A percentile compares a stretch with the other conserved stretches of the same genome.
Conservation (phyloP, 2,797 vertebrate genomes). For the Alauda arvensis region DNA sequence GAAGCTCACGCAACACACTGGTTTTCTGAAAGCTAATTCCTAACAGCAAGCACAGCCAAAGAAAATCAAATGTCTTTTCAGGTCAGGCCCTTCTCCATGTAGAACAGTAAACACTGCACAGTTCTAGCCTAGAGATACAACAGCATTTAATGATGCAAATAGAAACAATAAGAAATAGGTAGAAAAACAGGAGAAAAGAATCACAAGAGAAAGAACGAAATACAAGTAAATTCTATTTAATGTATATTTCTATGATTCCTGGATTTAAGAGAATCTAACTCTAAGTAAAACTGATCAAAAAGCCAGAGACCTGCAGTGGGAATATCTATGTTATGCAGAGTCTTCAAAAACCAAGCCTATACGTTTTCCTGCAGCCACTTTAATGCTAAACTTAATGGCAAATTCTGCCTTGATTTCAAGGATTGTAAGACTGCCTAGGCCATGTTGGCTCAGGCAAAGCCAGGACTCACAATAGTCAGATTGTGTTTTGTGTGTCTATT, state of each 20-base stretch:
- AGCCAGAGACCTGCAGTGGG: background rate
- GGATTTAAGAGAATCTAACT: background rate
- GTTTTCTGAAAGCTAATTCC: background rate
- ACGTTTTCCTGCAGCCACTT: background rate
- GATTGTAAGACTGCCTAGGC: background rate
- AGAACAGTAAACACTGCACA: background rate
- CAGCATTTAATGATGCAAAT: background rate
- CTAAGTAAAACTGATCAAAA: background rate
- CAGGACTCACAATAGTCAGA: too few relatives aligned
- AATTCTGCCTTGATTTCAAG: background rate
- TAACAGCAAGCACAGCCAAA: background rate
- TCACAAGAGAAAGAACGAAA: background rate
- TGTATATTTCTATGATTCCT: background rate
- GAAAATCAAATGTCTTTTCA: background rate
- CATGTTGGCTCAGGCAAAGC: background rate
- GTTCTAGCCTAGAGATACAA: background rate
- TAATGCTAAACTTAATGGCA: background rate
- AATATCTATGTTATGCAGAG: background rate
- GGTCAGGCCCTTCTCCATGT: background rate
- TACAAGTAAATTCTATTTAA: background rate
- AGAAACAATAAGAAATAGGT: background rate
- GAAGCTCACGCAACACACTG: background rate
- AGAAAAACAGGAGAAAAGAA: background rate
- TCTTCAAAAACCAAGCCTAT: background rate
- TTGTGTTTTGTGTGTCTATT: background rate